A percentile compares a stretch with the other conserved stretches of the same genome.
phyloP scores from a whole-genome alignment of 1,140 invertebrate species.

The Neotoxoptera formosana region DNA sequence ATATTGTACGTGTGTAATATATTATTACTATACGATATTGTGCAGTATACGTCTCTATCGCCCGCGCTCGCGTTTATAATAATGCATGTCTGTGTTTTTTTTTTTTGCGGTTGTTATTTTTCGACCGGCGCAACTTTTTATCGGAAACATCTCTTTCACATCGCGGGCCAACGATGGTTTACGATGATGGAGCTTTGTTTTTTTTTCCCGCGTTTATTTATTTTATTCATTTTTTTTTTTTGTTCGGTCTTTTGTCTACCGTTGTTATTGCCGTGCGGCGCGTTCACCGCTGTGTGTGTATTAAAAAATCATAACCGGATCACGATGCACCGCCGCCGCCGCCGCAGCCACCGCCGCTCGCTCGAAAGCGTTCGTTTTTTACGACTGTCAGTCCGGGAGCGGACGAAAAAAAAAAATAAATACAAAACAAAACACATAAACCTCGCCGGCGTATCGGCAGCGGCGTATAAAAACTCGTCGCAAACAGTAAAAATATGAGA shows the following conservation, averaged over 20 bases:
- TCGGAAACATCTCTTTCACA: constrained; percentile 42
- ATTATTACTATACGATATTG: not conserved
- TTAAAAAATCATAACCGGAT: constrained; percentile 57
- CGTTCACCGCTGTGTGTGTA: constrained; percentile 35
- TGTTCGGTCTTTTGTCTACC: constrained; percentile 14
- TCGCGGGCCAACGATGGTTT: not conserved
- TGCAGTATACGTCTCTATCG: not conserved
- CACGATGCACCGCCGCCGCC: not conserved
- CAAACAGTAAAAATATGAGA: constrained; percentile 54
- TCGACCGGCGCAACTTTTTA: constrained; percentile 28
- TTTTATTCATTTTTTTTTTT: constrained; percentile 3
- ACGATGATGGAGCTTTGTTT: constrained; percentile 39
- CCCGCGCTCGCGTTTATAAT: not conserved
- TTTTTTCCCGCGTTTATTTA: not conserved
- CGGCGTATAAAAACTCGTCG: constrained; percentile 16
- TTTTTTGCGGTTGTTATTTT: constrained; percentile 26
- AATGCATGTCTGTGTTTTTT: not conserved
- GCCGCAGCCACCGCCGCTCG: not conserved
- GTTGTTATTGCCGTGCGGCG: not conserved
- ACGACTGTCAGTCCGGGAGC: constrained; percentile 38
- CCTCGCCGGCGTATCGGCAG: not conserved
- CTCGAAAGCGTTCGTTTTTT: constrained; percentile 9
- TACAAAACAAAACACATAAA: constrained; percentile 47
- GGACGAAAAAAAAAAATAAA: not conserved
- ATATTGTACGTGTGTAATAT: not conserved